Percentiles rank a stretch among this genome's conserved stretches.
Evolutionary conservation across 2,797 vertebrate species (phyloP).

Genomic region (Takifugu ocellatus): DNA sequence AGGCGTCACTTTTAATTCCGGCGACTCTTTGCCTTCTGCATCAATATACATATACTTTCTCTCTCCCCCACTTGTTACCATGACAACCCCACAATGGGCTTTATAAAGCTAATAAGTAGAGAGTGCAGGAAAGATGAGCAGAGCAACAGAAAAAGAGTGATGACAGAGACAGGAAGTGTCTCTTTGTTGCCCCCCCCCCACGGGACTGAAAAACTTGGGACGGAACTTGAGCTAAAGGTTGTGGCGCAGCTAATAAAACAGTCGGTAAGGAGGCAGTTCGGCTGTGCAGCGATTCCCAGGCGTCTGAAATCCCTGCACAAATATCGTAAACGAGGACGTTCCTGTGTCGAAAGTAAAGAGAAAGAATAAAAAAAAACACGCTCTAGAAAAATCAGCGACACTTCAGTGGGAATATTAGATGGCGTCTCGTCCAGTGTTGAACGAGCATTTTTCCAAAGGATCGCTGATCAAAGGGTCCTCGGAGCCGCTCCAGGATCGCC

Average conservation of each 20-base stretch:
- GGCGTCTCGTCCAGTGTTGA: constrained; percentile 28
- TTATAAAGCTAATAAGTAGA: constrained; percentile 72
- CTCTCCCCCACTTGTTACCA: constrained; percentile 74
- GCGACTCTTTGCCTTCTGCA: constrained; percentile 52
- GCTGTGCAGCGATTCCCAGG: too few relatives aligned
- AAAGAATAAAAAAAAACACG: too few relatives aligned
- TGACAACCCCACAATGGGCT: constrained; percentile 78
- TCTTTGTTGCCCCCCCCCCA: too few relatives aligned
- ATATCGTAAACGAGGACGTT: too few relatives aligned
- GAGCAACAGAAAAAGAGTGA: constrained; percentile 36
- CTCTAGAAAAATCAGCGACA: neutral
- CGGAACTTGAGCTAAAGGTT: too few relatives aligned
- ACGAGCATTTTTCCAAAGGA: constrained; percentile 10
- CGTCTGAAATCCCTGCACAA: too few relatives aligned
- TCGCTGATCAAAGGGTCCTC: constrained; percentile 60
- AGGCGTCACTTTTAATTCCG: constrained; percentile 60
- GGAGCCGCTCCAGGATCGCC: constrained; percentile 40
- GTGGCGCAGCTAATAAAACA: neutral
- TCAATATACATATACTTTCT: constrained; percentile 50
- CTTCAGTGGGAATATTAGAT: constrained; percentile 42
- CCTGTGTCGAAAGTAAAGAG: too few relatives aligned
- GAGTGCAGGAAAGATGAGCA: constrained; percentile 46
- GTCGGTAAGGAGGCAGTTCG: too few relatives aligned
- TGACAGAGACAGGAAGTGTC: neutral
- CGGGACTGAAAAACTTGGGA: too few relatives aligned